phyloP scores from a whole-genome alignment of 2,888 invertebrate species.

The Cephalotes varians region DNA sequence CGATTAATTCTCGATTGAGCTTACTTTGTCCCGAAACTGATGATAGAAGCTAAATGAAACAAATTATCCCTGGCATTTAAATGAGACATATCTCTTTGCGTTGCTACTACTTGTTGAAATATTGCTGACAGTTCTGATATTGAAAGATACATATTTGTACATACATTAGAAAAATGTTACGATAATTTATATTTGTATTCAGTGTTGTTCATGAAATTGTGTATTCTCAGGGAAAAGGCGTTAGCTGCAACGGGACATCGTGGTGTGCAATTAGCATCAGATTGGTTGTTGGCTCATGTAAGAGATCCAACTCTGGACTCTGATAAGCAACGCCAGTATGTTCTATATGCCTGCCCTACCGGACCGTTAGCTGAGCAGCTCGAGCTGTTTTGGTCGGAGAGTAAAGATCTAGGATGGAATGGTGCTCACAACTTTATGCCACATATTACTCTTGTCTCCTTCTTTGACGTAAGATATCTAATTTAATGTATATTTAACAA shows the following conservation, averaged over 20 bases:
- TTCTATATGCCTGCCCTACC: slow-evolving; percentile 94
- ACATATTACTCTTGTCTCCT: slow-evolving; percentile 95
- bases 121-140: neutral
- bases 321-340: slow-evolving; percentile 93
- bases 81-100: neutral
- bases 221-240: slow-evolving; percentile 92
- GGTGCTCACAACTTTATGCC: slow-evolving; percentile 96
- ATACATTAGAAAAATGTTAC: neutral
- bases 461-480: slow-evolving; percentile 90
- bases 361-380: slow-evolving; percentile 91
- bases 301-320: slow-evolving; percentile 94
- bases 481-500: neutral
- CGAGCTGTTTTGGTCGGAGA: slow-evolving; percentile 92
- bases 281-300: slow-evolving; percentile 96
- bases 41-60: neutral
- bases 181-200: neutral
- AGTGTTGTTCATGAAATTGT: neutral
- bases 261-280: slow-evolving; percentile 95
- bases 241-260: slow-evolving; percentile 95
- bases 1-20: neutral
- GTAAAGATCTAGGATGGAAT: slow-evolving; percentile 93
- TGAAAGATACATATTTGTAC: neutral
- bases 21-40: neutral
- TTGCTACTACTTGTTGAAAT: neutral
- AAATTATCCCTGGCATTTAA: neutral